Percentiles rank a stretch among this genome's conserved stretches.
phyloP scores from a whole-genome alignment of 2,888 invertebrate species.

The Rhorus exstirpatorius region DNA sequence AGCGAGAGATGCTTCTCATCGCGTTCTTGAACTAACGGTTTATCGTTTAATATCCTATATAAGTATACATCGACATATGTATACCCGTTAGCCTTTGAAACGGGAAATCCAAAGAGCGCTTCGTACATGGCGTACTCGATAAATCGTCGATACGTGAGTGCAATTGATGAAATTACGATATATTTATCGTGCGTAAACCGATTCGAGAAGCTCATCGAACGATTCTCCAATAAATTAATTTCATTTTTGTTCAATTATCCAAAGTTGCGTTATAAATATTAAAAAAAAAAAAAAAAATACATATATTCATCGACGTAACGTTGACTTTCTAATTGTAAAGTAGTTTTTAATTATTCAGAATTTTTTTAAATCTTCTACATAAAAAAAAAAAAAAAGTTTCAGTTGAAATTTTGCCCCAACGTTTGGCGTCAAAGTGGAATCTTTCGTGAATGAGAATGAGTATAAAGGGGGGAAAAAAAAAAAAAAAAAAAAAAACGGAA shows the following conservation, averaged over 20 bases:
- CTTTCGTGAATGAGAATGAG: conserved; percentile 24
- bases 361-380: no score
- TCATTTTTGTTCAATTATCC: not conserved
- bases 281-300: not conserved
- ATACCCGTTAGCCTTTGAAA: conserved; percentile 69
- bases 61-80: conserved; percentile 6
- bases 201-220: conserved; percentile 20
- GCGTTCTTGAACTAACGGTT: conserved; percentile 65
- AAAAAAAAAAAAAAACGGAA: conserved; percentile 57
- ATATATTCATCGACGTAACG: not conserved
- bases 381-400: not conserved
- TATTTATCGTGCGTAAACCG: not conserved
- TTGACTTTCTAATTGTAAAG: not conserved
- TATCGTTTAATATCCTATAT: conserved; percentile 46
- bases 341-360: no score
- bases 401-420: not conserved
- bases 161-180: conserved; percentile 55
- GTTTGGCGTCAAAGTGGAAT: conserved; percentile 20
- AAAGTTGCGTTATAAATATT: no score
- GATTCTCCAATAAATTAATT: conserved; percentile 15
- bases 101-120: conserved; percentile 64
- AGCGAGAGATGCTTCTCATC: conserved; percentile 38
- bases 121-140: conserved; percentile 54
- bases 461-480: conserved; percentile 4
- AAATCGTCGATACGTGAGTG: conserved; percentile 57